A percentile compares a stretch with the other conserved stretches of the same genome.
Evolutionary conservation across 1,140 invertebrate species (phyloP).

Genomic region (Zaprionus lachaisei): DNA sequence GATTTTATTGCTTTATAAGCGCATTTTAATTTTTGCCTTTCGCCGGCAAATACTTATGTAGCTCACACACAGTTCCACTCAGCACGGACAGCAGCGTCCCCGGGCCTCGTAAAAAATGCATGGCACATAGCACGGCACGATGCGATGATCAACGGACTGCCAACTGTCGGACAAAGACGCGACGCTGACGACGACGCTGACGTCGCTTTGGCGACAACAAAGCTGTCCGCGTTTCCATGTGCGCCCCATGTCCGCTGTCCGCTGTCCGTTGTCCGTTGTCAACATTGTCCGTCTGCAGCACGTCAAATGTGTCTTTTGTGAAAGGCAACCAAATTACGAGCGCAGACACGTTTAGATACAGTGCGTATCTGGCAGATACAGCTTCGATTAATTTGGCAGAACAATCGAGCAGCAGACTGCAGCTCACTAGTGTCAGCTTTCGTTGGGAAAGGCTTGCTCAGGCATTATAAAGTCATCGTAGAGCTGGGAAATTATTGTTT

Average conservation of each 20-base stretch:
- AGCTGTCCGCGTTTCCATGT: conserved; percentile 1
- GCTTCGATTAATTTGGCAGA: conserved; percentile 7
- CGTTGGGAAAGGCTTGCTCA: background rate
- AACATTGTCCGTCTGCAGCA: conserved; percentile 60
- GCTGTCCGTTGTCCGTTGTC: conserved; percentile 73
- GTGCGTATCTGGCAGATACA: background rate
- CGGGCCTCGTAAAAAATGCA: conserved; percentile 75
- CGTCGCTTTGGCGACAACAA: background rate
- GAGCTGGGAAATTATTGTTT: conserved; percentile 24
- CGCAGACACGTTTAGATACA: conserved; percentile 36
- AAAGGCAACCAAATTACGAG: conserved; percentile 81
- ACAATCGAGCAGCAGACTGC: background rate
- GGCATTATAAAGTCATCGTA: conserved; percentile 43
- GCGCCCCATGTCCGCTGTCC: background rate
- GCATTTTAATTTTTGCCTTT: conserved; percentile 83
- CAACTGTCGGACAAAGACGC: conserved; percentile 39
- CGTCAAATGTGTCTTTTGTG: conserved; percentile 78
- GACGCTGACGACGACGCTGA: background rate
- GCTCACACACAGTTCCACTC: conserved; percentile 39
- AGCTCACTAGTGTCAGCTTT: background rate
- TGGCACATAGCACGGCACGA: conserved; percentile 64
- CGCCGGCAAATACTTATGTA: conserved; percentile 68
- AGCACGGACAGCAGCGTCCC: background rate
- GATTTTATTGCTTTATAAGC: conserved; percentile 82
- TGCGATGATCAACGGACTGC: conserved; percentile 73